Percentiles rank a stretch among this genome's conserved stretches.
phyloP scores from a whole-genome alignment of 2,113 vertebrate genomes.

The Cyprinodon brontotheroides region DNA sequence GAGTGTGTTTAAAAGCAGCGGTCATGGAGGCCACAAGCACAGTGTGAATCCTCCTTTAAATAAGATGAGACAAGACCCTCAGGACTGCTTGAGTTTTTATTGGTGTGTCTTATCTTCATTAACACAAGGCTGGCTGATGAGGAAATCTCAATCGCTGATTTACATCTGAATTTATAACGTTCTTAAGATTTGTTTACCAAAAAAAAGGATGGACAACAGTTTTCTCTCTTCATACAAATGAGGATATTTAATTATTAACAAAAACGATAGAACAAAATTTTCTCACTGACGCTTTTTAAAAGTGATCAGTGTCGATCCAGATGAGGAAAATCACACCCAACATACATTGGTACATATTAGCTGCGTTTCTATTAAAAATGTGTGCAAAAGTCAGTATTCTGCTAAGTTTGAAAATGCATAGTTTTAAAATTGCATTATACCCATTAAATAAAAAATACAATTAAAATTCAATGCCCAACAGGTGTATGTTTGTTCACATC shows the following conservation, averaged over 20 bases:
- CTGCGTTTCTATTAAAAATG: too few relatives aligned
- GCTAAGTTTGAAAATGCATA: too few relatives aligned
- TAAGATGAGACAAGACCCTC: slow-evolving; percentile 42
- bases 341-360: too few relatives aligned
- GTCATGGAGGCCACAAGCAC: slow-evolving; percentile 36
- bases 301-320: too few relatives aligned
- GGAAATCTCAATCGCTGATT: neutral
- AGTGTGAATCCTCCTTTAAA: slow-evolving; percentile 43
- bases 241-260: neutral
- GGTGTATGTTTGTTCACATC: too few relatives aligned
- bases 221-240: too few relatives aligned
- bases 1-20: slow-evolving; percentile 40
- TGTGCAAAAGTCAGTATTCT: too few relatives aligned
- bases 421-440: too few relatives aligned
- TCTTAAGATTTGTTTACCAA: neutral
- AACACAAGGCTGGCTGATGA: slow-evolving; percentile 10
- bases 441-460: too few relatives aligned
- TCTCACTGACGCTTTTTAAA: neutral
- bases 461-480: too few relatives aligned
- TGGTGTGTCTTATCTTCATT: slow-evolving; percentile 23
- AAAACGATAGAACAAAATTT: neutral
- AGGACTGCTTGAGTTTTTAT: slow-evolving; percentile 39
- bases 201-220: neutral
- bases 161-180: neutral
- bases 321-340: too few relatives aligned